phyloP scores from a whole-genome alignment of 1,140 invertebrate species.

The Magallana ariakensis region DNA sequence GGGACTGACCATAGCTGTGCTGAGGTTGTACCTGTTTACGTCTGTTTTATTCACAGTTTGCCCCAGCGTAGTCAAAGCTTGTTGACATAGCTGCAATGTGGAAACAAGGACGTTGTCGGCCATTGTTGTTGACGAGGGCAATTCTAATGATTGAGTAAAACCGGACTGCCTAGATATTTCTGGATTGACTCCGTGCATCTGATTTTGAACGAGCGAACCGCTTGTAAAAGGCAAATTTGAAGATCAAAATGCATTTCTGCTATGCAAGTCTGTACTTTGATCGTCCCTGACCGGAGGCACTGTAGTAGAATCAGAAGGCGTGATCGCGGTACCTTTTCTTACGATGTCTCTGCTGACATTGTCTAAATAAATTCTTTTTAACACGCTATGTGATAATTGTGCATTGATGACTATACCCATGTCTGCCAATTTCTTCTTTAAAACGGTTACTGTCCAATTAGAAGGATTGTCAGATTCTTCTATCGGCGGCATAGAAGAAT shows the following conservation, averaged over 20 bases:
- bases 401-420: background rate
- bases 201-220: background rate
- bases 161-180: background rate
- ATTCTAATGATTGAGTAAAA: background rate
- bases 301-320: background rate
- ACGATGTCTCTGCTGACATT: conserved; percentile 36
- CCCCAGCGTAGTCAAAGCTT: background rate
- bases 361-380: no score
- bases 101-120: background rate
- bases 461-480: conserved; percentile 22
- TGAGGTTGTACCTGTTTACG: background rate
- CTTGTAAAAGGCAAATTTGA: background rate
- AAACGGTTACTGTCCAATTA: conserved; percentile 27
- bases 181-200: background rate
- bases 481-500: no score
- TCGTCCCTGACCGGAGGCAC: background rate
- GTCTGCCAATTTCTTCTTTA: conserved; percentile 15
- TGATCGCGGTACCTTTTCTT: background rate
- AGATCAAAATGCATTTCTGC: no score
- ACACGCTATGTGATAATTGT: no score
- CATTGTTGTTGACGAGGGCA: no score
- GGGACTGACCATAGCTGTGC: background rate
- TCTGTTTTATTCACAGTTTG: background rate
- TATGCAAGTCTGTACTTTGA: background rate
- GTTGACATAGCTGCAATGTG: conserved; percentile 31